Evolutionary conservation across 1,140 invertebrate species (phyloP).

Genomic region (Drosophila miranda): DNA sequence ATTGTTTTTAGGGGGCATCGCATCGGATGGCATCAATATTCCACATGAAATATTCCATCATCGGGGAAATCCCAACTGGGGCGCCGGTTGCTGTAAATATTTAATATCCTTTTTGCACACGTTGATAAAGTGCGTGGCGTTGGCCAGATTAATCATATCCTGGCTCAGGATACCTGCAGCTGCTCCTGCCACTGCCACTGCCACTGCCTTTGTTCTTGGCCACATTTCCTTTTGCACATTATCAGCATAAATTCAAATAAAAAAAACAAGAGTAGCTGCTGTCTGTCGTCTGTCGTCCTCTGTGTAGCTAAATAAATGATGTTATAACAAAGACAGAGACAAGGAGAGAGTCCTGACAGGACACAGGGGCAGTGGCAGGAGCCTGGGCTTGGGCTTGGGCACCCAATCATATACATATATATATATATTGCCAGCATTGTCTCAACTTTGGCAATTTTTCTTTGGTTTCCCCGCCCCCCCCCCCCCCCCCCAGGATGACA

Average conservation of each 20-base stretch:
- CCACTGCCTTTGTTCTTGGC: conserved; percentile 46
- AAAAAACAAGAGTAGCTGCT: conserved; percentile 57
- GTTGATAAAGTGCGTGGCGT: conserved; percentile 71
- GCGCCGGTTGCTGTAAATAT: conserved; percentile 53
- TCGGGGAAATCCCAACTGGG: conserved; percentile 36
- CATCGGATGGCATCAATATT: conserved; percentile 50
- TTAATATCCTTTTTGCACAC: conserved; percentile 61
- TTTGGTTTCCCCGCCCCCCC: conserved; percentile 32
- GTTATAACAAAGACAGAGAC: conserved; percentile 68
- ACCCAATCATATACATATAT: conserved; percentile 49
- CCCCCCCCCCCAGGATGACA: conserved; percentile 64
- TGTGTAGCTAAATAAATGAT: conserved; percentile 75
- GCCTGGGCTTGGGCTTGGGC: conserved; percentile 11
- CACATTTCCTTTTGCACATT: conserved; percentile 54
- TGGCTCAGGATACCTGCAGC: conserved; percentile 28
- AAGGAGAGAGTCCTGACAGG: conserved; percentile 51
- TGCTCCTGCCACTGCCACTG: conserved; percentile 14
- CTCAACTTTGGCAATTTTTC: conserved; percentile 72
- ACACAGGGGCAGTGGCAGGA: conserved; percentile 40
- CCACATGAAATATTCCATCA: conserved; percentile 67
- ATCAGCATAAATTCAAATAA: conserved; percentile 80
- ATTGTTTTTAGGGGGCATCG: conserved; percentile 37
- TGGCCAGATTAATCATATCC: conserved; percentile 73
- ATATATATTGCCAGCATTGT: conserved; percentile 11
- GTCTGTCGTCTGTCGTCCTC: conserved; percentile 32